A percentile compares a stretch with the other conserved stretches of the same genome.
Conservation (phyloP, 2,113 vertebrate species). For the Strigops habroptila region DNA sequence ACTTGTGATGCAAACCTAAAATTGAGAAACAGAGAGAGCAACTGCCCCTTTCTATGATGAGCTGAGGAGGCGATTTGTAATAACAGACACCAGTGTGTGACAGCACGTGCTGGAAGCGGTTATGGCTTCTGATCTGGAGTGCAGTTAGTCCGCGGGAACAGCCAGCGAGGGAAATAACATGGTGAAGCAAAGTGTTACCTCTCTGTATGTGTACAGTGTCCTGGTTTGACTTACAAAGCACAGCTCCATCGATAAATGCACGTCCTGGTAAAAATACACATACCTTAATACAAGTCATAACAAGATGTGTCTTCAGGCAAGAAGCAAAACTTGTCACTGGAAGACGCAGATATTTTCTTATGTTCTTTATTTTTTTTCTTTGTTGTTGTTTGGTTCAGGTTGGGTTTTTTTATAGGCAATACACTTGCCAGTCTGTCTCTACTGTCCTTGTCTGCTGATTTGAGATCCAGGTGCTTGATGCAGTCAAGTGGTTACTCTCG, state of each 20-base stretch:
- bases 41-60: constrained; percentile 7
- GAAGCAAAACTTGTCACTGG: constrained; percentile 12
- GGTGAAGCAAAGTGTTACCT: background rate
- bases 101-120: constrained; percentile 8
- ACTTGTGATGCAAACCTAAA: constrained; percentile 38
- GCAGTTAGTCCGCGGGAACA: background rate
- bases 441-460: constrained; percentile 58
- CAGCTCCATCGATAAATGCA: background rate
- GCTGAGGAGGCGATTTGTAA: constrained; percentile 6
- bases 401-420: constrained; percentile 5
- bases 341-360: background rate
- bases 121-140: background rate
- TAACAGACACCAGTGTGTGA: background rate
- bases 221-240: constrained; percentile 39
- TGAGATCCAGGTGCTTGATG: constrained; percentile 61
- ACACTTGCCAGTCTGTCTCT: constrained; percentile 15
- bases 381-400: constrained; percentile 12
- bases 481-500: constrained; percentile 59
- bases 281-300: background rate
- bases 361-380: background rate
- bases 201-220: background rate
- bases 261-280: background rate
- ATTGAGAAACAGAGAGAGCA: constrained; percentile 48
- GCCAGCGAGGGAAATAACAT: background rate
- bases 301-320: constrained; percentile 26